Evolutionary conservation across 1,140 invertebrate genomes (phyloP).

Genomic region (Bilobella aurantiaca): DNA sequence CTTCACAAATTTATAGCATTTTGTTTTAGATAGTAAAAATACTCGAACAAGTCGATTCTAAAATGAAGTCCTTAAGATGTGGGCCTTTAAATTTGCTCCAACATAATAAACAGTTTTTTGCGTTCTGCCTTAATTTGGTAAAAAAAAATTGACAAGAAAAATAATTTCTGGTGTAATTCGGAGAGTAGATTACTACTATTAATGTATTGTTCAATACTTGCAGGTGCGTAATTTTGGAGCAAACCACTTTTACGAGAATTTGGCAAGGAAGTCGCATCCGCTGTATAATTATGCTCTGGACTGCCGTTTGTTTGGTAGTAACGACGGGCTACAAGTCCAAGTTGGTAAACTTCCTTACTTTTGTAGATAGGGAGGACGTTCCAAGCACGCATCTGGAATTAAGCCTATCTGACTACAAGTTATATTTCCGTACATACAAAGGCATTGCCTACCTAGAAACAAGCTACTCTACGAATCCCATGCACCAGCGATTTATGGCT

Average conservation of each 20-base stretch:
- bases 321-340: background rate
- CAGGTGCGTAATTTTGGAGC: background rate
- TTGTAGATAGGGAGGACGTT: constrained; percentile 2
- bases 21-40: too few species aligned
- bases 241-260: background rate
- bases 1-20: too few species aligned
- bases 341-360: background rate
- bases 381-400: background rate
- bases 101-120: too few species aligned
- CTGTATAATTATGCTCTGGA: background rate
- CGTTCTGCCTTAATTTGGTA: too few species aligned
- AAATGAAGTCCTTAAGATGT: too few species aligned
- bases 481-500: background rate
- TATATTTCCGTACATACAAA: background rate
- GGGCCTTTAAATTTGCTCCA: too few species aligned
- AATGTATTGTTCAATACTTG: background rate
- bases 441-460: background rate
- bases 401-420: background rate
- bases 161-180: too few species aligned
- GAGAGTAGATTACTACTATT: background rate
- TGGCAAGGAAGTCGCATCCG: background rate
- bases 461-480: background rate
- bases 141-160: too few species aligned
- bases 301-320: background rate
- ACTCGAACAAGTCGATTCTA: too few species aligned